Evolutionary conservation across 1,140 invertebrate genomes (phyloP), one percentile per base, ranked within the genome.

Genomic region (Drosophila arawakana): DNA sequence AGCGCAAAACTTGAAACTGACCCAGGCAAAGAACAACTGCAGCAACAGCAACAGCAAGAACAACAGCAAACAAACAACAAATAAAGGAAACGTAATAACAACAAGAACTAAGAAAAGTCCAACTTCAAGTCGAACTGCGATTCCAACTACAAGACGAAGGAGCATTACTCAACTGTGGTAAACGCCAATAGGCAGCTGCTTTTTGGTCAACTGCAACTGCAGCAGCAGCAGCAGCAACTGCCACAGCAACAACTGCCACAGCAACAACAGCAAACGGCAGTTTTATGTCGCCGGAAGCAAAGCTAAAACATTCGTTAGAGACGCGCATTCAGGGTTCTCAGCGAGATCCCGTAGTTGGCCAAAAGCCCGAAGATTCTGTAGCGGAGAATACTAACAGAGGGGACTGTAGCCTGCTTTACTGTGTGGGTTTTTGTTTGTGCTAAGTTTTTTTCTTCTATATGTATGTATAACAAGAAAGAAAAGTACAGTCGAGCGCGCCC

Each of bases 261-360:
- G 25, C 25, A 61, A 41, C 49, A 54, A 44, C 58, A 76, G 55
- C 81, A 75, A 84, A 84, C 81, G 81, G 81, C 81, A 86, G 78
- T 86, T 88, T 88, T 80, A 83, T 82, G 83, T 86, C 80, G 83
- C 83, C 83, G 83, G 83, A 86, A 86, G 83, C 84, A 76, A 83
- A 73, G 60, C 63, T 73, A 71, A 82, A 75, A 66, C 79, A 85
- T 81, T 86, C 76, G 80, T 86, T 83, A 81, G 76, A 78, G 61
- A 61, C 60, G 60, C 58, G 67, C 67, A 69, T 61, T 37, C 49
- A 69, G 66, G 65, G 57, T 69, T 58, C 11, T n/a, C 2, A 43
- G 41, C 41, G 11, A 43, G 41, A 43, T 13, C 41, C 41, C 41
- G 11, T 11, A 43, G 9, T 43, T 43, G 41, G 41, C 10, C 41